Evolutionary conservation across 2,797 vertebrate species (phyloP).

Genomic region (Tamandua tetradactyla): DNA sequence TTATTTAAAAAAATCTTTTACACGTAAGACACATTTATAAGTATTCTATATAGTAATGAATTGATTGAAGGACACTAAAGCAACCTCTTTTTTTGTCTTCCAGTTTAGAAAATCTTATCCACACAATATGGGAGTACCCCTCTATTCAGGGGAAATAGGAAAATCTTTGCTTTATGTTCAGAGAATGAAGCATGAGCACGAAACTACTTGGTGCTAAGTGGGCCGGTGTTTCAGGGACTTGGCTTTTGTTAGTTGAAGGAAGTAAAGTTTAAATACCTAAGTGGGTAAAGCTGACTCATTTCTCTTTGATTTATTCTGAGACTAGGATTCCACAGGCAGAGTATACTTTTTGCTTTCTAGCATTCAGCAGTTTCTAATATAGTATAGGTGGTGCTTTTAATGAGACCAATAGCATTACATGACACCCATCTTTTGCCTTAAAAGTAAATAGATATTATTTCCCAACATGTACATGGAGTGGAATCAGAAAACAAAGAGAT

Average conservation of each 20-base stretch:
- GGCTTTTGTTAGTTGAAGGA: not conserved
- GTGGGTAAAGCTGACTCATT: not conserved
- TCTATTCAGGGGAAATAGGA: not conserved
- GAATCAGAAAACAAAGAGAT: not conserved
- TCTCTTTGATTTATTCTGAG: not conserved
- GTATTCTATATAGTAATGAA: not conserved
- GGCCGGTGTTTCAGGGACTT: not conserved
- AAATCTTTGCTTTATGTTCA: constrained; percentile 14
- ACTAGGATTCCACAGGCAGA: not conserved
- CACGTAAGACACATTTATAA: not conserved
- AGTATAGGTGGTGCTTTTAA: not conserved
- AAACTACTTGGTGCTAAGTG: not conserved
- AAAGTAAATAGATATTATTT: not conserved
- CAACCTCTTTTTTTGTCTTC: not conserved
- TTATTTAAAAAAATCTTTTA: not conserved
- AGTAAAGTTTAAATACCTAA: not conserved
- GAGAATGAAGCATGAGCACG: not conserved
- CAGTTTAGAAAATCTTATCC: not conserved
- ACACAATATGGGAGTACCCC: not conserved
- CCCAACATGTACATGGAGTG: not conserved
- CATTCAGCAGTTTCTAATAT: not conserved
- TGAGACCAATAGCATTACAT: not conserved
- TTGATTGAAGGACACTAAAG: not conserved
- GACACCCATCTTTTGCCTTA: not conserved
- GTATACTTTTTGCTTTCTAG: not conserved